These are phyloP conservation scores for Gnathochromis pfefferi DNA, from an alignment of 2,113 vertebrate genomes.

Conservation along the genomic window DNA sequence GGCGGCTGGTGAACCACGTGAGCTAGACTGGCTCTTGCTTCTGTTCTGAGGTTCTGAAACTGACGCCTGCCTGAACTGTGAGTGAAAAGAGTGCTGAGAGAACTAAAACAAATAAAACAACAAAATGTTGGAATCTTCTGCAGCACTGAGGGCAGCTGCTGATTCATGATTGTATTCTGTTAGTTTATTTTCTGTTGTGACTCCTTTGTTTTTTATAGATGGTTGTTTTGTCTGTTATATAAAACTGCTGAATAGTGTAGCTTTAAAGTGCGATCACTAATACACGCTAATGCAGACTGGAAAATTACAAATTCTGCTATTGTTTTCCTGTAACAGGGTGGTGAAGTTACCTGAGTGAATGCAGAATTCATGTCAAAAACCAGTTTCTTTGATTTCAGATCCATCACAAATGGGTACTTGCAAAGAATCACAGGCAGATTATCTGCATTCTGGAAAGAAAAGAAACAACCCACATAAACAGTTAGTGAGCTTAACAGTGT, in stretches of 20 bases:
- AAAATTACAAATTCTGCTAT: neutral
- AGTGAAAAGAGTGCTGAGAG: neutral
- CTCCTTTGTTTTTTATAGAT: neutral
- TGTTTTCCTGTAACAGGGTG: neutral
- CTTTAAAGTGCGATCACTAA: neutral
- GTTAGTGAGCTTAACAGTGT: neutral
- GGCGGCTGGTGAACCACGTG: neutral
- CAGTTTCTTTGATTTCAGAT: neutral
- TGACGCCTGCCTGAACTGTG: neutral
- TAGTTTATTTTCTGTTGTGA: neutral
- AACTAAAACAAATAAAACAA: neutral
- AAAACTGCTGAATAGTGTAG: neutral
- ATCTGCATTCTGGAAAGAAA: neutral
- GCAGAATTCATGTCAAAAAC: neutral
- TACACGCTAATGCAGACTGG: neutral
- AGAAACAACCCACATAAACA: neutral
- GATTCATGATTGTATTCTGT: neutral
- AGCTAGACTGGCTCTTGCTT: neutral
- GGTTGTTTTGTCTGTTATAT: neutral
- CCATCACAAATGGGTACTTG: constrained; percentile 39
- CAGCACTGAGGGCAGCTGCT: neutral
- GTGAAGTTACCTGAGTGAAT: neutral
- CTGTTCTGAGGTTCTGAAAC: neutral
- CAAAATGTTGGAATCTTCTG: neutral
- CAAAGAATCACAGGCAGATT: constrained; percentile 9